Base-by-base conservation (phyloP, 2,797 vertebrate species). In the Xenopus petersii region DNA sequence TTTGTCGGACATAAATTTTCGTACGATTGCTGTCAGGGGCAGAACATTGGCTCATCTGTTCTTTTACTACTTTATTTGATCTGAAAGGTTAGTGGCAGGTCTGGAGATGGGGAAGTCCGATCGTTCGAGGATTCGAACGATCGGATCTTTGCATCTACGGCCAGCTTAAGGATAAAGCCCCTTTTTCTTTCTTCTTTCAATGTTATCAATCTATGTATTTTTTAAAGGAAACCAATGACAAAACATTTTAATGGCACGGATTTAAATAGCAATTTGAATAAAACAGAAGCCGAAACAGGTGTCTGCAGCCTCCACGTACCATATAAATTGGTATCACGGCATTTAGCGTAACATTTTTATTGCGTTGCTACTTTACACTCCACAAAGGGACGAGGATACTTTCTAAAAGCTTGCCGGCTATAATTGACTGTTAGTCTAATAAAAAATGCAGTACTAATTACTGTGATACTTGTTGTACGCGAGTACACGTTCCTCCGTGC, bases 371-470 rank as follows among this genome's bases (percentile, higher is more conserved):
- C 58, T 60, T 60, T 13, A 24, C 8, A 60, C 17, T 60, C 24
- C 17, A 60, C 58, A 26, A 26, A 10, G 21, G 21, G 17, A 24
- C 11, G 21, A 60, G 21, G 58, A 24, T 10, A 56, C 21, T 26
- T 24, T 11, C 58, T 60, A 60, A 60, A 60, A 60, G 58, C 58
- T 60, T 26, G 17, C 24, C 17, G 10, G 9, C 58, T 60, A 26
- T 60, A 60, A 60, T 60, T 24, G 58, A 60, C 58, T 24, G 58
- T 26, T 60, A 60, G 21, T 24, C 58, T 60, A 24, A 60, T 60
- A 60, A 60, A 60, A 60, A 60, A 60, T 24, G 58, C 21, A 60
- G 9, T 13, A 24, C 58, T 60, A 26, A 60, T 26, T 60, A 60
- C 58, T 5, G 21, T 24, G 10, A 24, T 60, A 60, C 21, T 24